phyloP scores from a whole-genome alignment of 2,797 vertebrate genomes.

The Cuniculus paca region DNA sequence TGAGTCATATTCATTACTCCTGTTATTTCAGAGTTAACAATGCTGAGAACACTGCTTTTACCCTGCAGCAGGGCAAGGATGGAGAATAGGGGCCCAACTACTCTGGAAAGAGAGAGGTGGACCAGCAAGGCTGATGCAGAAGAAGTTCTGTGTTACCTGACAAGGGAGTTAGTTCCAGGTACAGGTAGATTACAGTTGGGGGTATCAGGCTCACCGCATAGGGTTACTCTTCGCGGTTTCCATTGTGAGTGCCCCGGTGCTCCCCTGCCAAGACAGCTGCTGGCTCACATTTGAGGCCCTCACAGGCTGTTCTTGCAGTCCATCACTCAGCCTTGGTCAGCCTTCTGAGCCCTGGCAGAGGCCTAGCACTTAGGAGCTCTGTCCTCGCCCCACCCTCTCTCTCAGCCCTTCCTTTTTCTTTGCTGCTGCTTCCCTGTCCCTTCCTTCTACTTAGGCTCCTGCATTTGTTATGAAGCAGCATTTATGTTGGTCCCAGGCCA shows the following conservation, averaged over 20 bases:
- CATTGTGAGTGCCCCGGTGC: slow-evolving; percentile 11
- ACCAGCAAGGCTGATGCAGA: background rate
- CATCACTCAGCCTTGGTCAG: background rate
- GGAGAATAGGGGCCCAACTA: background rate
- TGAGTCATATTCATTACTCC: background rate
- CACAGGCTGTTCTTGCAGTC: background rate
- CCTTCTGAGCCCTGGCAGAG: background rate
- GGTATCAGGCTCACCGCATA: slow-evolving; percentile 51
- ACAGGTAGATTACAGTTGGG: slow-evolving; percentile 19
- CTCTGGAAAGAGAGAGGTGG: background rate
- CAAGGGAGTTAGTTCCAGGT: slow-evolving; percentile 68
- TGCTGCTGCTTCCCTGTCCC: background rate
- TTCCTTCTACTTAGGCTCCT: background rate
- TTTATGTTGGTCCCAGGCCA: background rate
- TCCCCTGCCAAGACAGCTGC: background rate
- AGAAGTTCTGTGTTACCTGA: slow-evolving; percentile 52
- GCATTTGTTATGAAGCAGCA: background rate
- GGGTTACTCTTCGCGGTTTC: slow-evolving; percentile 75
- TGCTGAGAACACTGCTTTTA: background rate
- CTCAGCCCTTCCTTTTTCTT: background rate
- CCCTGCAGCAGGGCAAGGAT: background rate
- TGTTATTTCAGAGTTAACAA: background rate
- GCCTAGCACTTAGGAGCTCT: background rate
- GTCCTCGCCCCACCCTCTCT: background rate
- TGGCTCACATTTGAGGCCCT: background rate